A percentile compares a stretch with the other conserved stretches of the same genome.
Evolutionary conservation across 2,113 vertebrate species (phyloP).

Genomic region (Chloroceryle aenea): DNA sequence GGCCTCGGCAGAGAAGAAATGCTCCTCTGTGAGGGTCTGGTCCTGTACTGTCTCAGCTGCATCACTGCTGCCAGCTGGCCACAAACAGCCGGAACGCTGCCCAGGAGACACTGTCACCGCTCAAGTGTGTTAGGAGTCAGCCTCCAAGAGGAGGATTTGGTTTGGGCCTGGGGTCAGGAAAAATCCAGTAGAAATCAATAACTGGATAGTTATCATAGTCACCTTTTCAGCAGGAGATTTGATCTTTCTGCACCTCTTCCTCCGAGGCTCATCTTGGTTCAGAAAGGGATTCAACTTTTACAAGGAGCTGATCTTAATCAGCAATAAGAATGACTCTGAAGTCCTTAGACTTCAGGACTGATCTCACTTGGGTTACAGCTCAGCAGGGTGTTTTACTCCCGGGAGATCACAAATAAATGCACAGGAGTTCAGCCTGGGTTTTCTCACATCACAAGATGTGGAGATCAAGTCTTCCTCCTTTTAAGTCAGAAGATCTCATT

Average conservation of each 20-base stretch:
- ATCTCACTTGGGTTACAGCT: not conserved
- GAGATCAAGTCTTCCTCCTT: not conserved
- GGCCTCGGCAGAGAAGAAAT: not conserved
- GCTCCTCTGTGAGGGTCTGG: not conserved
- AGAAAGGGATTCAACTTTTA: not conserved
- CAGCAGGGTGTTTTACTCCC: rapidly evolving
- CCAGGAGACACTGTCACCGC: not conserved
- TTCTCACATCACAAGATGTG: rapidly evolving
- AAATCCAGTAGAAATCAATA: not conserved
- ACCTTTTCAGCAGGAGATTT: not conserved
- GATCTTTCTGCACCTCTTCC: not conserved
- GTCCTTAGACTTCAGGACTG: not conserved
- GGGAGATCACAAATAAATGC: rapidly evolving
- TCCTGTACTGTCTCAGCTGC: not conserved
- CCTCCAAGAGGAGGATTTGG: not conserved
- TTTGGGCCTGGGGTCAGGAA: not conserved
- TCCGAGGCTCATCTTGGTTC: not conserved
- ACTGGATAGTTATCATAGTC: not conserved
- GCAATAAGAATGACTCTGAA: not conserved
- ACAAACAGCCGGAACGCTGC: not conserved
- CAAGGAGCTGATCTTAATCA: not conserved
- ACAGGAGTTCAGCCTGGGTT: not conserved
- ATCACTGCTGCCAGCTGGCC: not conserved
- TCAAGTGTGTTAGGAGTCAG: not conserved
- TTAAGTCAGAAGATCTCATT: not conserved